phyloP scores from a whole-genome alignment of 2,888 invertebrate species.

The Andrena bicolor region DNA sequence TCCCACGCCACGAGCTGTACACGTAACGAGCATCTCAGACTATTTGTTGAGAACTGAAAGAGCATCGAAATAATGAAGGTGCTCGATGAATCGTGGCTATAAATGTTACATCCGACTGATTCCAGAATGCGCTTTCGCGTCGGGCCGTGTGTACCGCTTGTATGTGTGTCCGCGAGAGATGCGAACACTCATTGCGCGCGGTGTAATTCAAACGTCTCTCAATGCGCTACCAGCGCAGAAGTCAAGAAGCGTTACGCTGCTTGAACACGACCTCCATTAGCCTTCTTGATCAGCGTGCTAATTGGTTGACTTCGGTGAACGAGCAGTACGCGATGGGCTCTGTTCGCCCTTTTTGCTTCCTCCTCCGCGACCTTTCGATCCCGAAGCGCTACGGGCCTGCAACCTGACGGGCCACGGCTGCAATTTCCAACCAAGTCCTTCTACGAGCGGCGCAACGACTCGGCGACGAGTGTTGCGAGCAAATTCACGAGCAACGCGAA shows the following conservation, averaged over 20 bases:
- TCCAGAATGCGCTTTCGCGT: slow-evolving; percentile 9
- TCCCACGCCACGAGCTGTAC: too few relatives aligned
- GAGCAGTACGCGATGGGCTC: slow-evolving; percentile 42
- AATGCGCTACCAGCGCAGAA: slow-evolving; percentile 60
- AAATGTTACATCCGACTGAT: slow-evolving; percentile 14
- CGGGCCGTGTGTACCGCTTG: slow-evolving; percentile 11
- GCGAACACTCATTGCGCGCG: slow-evolving; percentile 55
- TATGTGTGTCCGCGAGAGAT: slow-evolving; percentile 36
- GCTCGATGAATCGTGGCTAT: neutral
- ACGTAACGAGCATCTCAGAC: too few relatives aligned
- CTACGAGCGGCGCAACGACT: slow-evolving; percentile 5
- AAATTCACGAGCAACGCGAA: slow-evolving; percentile 12
- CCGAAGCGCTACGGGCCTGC: neutral
- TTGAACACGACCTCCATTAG: slow-evolving; percentile 76
- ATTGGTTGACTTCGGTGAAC: slow-evolving; percentile 70
- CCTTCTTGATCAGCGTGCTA: slow-evolving; percentile 74
- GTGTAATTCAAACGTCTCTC: slow-evolving; percentile 56
- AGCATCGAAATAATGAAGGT: neutral
- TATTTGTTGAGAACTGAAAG: neutral
- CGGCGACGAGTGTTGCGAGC: too few relatives aligned
- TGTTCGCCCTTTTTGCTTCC: slow-evolving; percentile 11
- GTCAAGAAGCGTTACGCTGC: slow-evolving; percentile 69
- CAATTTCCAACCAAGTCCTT: slow-evolving; percentile 11
- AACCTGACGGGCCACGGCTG: slow-evolving; percentile 2
- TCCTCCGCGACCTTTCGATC: slow-evolving; percentile 25